These are phyloP conservation scores for Drosophila subobscura DNA, from an alignment of 1,140 invertebrate species.

Conservation along the genomic window DNA sequence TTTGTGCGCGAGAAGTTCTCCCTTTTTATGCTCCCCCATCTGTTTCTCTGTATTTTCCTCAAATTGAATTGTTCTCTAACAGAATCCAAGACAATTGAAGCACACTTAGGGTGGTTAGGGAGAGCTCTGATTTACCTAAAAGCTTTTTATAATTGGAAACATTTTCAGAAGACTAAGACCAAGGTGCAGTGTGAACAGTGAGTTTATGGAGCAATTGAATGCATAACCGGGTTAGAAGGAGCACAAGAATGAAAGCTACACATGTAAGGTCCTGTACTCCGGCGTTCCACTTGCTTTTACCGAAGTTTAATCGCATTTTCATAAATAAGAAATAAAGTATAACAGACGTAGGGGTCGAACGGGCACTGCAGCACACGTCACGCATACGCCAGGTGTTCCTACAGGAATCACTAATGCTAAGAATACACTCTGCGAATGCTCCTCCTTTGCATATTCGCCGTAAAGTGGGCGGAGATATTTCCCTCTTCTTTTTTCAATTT, in stretches of 20 bases:
- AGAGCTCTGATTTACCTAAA: slow-evolving; percentile 38
- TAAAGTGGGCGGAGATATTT: no score
- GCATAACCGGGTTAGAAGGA: slow-evolving; percentile 34
- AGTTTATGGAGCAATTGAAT: slow-evolving; percentile 34
- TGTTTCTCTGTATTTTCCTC: neutral
- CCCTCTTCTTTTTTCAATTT: no score
- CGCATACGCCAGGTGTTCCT: slow-evolving; percentile 20
- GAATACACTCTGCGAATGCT: no score
- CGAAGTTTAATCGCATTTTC: slow-evolving; percentile 36
- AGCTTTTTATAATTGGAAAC: slow-evolving; percentile 49
- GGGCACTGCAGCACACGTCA: slow-evolving; percentile 13
- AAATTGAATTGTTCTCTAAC: slow-evolving; percentile 47
- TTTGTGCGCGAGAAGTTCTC: no score
- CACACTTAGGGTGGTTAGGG: slow-evolving; percentile 24
- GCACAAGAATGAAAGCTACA: slow-evolving; percentile 7
- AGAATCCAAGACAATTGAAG: slow-evolving; percentile 50
- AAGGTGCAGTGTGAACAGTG: neutral
- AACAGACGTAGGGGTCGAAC: neutral
- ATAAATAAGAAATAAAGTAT: slow-evolving; percentile 38
- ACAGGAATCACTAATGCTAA: no score
- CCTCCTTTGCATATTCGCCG: slow-evolving; percentile 1
- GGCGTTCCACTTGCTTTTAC: slow-evolving; percentile 20
- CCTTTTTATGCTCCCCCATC: no score
- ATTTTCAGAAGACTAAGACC: slow-evolving; percentile 25
- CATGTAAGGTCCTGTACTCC: slow-evolving; percentile 4